A percentile compares a stretch with the other conserved stretches of the same genome.
phyloP scores from a whole-genome alignment of 2,113 vertebrate species.

The Carollia perspicillata region DNA sequence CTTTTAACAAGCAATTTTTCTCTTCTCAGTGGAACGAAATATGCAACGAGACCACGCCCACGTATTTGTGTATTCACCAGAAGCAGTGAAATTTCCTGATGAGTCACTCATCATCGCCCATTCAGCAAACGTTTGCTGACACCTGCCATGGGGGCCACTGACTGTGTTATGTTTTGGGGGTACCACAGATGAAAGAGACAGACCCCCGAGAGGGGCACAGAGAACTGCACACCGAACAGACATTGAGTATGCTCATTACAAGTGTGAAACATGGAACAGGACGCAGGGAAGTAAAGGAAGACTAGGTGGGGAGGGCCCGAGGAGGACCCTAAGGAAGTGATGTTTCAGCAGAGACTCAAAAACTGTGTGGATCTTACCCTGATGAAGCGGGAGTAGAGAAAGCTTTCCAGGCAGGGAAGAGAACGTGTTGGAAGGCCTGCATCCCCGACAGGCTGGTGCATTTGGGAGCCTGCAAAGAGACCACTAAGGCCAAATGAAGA shows the following conservation, averaged over 20 bases:
- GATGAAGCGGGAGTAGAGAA: neutral
- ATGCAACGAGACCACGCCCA: slow-evolving; percentile 12
- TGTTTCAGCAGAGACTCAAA: neutral
- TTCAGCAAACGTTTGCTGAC: neutral
- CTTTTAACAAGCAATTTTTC: neutral
- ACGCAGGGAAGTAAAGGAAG: neutral
- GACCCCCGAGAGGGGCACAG: neutral
- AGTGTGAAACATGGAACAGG: neutral
- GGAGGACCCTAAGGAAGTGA: neutral
- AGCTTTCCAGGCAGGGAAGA: neutral
- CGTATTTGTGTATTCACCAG: neutral
- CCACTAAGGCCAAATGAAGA: neutral
- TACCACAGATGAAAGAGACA: neutral
- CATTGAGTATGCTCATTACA: neutral
- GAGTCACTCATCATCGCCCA: neutral
- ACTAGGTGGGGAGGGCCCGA: neutral
- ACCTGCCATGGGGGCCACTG: neutral
- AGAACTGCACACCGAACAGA: neutral
- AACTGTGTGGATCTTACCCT: neutral
- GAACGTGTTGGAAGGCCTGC: neutral
- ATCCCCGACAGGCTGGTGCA: neutral
- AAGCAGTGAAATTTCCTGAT: slow-evolving; percentile 13
- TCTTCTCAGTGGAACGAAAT: slow-evolving; percentile 23
- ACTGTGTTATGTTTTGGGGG: neutral
- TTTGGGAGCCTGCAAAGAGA: neutral